Evolutionary conservation across 2,888 invertebrate species (phyloP), one percentile per base, ranked within the genome.

Genomic region (Salticus scenicus): DNA sequence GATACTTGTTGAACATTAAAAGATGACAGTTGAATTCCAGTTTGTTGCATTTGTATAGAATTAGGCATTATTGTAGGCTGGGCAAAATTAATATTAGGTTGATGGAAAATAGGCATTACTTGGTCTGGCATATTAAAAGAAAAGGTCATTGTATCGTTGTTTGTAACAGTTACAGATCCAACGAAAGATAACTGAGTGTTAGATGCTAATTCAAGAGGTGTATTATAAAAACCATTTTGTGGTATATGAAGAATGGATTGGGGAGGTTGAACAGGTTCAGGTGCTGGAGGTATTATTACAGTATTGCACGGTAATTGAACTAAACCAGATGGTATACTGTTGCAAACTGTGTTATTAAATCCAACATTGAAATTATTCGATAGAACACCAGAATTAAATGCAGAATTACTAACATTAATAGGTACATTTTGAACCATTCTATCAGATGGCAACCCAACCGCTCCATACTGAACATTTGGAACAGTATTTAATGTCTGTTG

Each of bases 91-190:
- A 86, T n/a, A 51, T 80, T 79, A 20, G 75, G 71, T 14, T 80
- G 75, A n/a, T 75, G 80, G 41, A 66, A 80, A 20, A 86, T 41
- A 20, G 79, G 86, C 24, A 86, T 57, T 0, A 86, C 57, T 24
- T 75, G 75, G 42, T 78, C 86, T 17, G 82, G 87, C 17, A 86
- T 77, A 73, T 87, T 87, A 2, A 87, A 42, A 24, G 80, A 70
- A 30, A 87, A 73, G 0, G 83, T 79, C 83, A 87, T 84, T 0
- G 80, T 84, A 27, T 83, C 87, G 57, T 82, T 81, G 41, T 87
- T 87, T 8, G 85, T 75, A 12, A 87, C 78, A n/a, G 87, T 87
- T 17, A 87, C 76, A 41, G 87, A 85, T 37, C 87, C 87, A 47
- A 87, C 76, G 28, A 86, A 87, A 7, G 87, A 87, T 30, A 87